Base-by-base conservation (phyloP, 2,113 vertebrate genomes). In the Myotis lucifugus region DNA sequence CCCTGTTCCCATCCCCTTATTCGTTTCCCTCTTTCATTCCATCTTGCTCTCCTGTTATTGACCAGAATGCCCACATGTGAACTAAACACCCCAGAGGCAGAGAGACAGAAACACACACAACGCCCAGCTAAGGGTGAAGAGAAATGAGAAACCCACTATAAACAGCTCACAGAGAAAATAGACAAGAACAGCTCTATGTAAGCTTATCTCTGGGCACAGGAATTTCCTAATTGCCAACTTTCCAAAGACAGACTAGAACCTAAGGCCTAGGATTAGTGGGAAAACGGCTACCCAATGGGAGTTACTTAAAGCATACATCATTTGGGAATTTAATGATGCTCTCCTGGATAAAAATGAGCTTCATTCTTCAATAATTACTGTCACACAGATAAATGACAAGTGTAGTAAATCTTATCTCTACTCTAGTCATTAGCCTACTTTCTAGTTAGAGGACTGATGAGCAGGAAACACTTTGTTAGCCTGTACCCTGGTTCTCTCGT, bases 181-280 rank as follows among this genome's bases (percentile, higher is more conserved):
- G 67, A 67, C 54, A 77, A 85, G 91, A 83, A 37, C 48, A 40
- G 91, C 59, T 79, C 85, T 79, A 48, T 0, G 6, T 12, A 78
- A 91, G 69, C 56, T 66, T 21, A 67, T 81, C 95, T 96, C 77
- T 92, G 94, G 86, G 73, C 88, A 95, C 88, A 96, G 95, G 87
- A 83, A 85, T 83, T 88, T 91, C 64, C 93, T 73, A 81, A 66
- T 2, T 64, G 82, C 48, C 85, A 92, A 40, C n/a, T 82, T 95
- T 73, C 42, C 69, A 88, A 85, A 74, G 27, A 37, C 17, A 64
- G 40, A 69, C 69, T 42, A 90, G 59, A 91, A 64, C 1, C 3
- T 48, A 46, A 85, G 56, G 48, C 37, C 50, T 11, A 19, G 46
- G 37, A 76, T 34, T 87, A 19, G 50, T 18, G n/a, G 73, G 67